A percentile compares a stretch with the other conserved stretches of the same genome.
phyloP scores from a whole-genome alignment of 64 coral and sea anemone species.

The Montipora cactus region DNA sequence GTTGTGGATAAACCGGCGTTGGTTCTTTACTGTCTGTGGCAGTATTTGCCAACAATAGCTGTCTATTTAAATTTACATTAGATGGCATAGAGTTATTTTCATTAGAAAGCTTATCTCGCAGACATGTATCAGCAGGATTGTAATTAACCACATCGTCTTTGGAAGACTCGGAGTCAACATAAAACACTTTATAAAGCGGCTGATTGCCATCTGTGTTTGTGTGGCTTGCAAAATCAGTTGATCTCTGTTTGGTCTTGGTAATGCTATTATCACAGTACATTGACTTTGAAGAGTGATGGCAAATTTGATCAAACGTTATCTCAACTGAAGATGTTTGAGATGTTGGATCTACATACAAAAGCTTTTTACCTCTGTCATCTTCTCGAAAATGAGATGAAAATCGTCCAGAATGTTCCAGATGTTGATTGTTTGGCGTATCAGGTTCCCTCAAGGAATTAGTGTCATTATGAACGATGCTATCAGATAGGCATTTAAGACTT shows the following conservation, averaged over 20 bases:
- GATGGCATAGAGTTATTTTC: background rate
- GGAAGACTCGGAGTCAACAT: conserved; percentile 4
- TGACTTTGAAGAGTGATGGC: conserved; percentile 36
- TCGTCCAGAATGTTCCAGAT: conserved; percentile 12
- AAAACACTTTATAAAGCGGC: background rate
- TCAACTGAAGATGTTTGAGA: conserved; percentile 30
- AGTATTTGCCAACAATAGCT: background rate
- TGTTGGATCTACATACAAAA: conserved; percentile 28
- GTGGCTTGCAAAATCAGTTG: background rate
- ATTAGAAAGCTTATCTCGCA: background rate
- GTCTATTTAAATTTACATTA: conserved; percentile 9
- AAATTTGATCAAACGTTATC: conserved; percentile 35
- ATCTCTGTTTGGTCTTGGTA: background rate
- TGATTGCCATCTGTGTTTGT: background rate
- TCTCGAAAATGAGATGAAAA: background rate
- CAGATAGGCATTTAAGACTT: background rate
- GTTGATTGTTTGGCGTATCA: background rate
- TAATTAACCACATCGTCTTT: background rate
- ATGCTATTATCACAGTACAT: background rate
- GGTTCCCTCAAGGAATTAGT: background rate
- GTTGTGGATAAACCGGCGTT: conserved; percentile 1
- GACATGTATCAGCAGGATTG: conserved; percentile 11
- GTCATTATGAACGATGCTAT: background rate
- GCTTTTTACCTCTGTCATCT: background rate
- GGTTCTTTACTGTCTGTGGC: background rate